Percentiles rank a stretch among this genome's conserved stretches.
phyloP scores from a whole-genome alignment of 2,888 invertebrate species.

The Ormyrus nitidulus region DNA sequence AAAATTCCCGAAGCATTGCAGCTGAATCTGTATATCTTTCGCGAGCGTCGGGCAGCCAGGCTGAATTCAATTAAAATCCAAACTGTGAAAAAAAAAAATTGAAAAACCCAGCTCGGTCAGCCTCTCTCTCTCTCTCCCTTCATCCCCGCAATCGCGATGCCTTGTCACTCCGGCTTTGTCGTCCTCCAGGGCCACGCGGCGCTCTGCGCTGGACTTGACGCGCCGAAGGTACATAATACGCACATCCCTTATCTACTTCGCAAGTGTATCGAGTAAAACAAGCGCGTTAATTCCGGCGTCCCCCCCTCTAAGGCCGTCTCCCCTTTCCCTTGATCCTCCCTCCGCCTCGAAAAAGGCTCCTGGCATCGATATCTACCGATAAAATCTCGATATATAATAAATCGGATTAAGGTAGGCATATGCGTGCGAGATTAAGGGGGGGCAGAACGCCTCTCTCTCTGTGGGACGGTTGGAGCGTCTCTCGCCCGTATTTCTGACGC shows the following conservation, averaged over 20 bases:
- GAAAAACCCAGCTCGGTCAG: no score
- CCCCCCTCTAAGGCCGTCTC: slow-evolving; percentile 50
- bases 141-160: slow-evolving; percentile 39
- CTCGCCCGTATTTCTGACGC: slow-evolving; percentile 57
- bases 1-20: no score
- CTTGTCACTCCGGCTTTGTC: slow-evolving; percentile 47
- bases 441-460: slow-evolving; percentile 58
- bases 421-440: slow-evolving; percentile 56
- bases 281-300: slow-evolving; percentile 70
- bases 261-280: slow-evolving; percentile 68
- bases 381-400: slow-evolving; percentile 72
- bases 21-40: no score
- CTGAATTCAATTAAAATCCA: neutral
- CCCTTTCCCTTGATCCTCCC: slow-evolving; percentile 16
- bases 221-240: neutral
- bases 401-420: slow-evolving; percentile 74
- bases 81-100: neutral
- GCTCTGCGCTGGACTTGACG: slow-evolving; percentile 22
- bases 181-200: neutral
- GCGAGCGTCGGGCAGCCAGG: no score
- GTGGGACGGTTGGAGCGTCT: slow-evolving; percentile 71
- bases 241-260: slow-evolving; percentile 50
- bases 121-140: no score
- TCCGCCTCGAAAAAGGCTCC: slow-evolving; percentile 38
- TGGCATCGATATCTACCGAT: slow-evolving; percentile 71